Conservation (phyloP, 2,797 vertebrate species). For the Lepus oiostolus region DNA sequence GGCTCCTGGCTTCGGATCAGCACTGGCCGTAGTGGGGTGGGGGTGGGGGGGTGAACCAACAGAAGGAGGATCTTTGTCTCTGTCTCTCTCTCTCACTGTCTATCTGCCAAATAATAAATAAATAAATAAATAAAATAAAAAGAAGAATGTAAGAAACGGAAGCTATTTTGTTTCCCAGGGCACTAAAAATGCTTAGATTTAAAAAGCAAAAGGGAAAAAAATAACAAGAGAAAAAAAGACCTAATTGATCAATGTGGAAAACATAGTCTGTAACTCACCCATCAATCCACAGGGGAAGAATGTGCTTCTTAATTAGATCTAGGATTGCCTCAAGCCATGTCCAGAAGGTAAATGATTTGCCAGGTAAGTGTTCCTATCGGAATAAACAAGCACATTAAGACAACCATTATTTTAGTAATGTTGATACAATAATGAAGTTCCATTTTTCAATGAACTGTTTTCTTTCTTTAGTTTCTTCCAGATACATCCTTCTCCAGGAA, state of each 20-base stretch:
- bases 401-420: neutral
- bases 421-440: neutral
- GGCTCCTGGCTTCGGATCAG: too few relatives aligned
- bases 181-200: neutral
- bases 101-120: too few relatives aligned
- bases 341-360: slow-evolving; percentile 98
- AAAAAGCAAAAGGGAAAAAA: neutral
- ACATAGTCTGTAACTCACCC: slow-evolving; percentile 90
- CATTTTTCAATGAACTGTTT: neutral
- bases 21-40: too few relatives aligned
- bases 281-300: slow-evolving; percentile 98
- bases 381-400: neutral
- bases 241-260: neutral
- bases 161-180: neutral
- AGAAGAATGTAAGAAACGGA: neutral
- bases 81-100: too few relatives aligned
- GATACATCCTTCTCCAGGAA: slow-evolving; percentile 49
- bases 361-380: slow-evolving; percentile 94
- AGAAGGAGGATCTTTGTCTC: too few relatives aligned
- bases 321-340: slow-evolving; percentile 98
- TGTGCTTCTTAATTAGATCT: slow-evolving; percentile 98
- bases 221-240: slow-evolving; percentile 10
- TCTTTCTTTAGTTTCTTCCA: neutral
- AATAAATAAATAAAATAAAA: too few relatives aligned
- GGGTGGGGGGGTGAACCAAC: too few relatives aligned